A percentile compares a stretch with the other conserved stretches of the same genome.
phyloP scores from a whole-genome alignment of 2,888 invertebrate genomes.

The Cephonodes hylas region DNA sequence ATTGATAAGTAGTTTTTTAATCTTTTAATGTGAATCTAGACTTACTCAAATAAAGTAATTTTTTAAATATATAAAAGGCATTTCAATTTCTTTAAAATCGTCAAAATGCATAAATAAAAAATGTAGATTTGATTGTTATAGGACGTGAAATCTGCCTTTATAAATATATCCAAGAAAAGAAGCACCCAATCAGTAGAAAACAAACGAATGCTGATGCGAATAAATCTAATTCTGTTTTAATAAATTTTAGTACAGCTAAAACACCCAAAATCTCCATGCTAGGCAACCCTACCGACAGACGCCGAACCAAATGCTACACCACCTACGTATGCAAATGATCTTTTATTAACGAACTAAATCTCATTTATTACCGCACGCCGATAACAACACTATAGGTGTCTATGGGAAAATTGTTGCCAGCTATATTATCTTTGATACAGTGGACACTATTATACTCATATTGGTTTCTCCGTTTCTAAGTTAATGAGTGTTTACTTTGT shows the following conservation, averaged over 20 bases:
- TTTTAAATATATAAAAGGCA: no score
- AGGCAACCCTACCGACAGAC: background rate
- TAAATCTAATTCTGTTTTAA: no score
- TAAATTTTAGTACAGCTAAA: background rate
- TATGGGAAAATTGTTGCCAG: slow-evolving; percentile 49
- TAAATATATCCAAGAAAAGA: no score
- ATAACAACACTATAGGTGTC: slow-evolving; percentile 52
- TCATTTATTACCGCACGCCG: slow-evolving; percentile 52
- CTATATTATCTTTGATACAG: background rate
- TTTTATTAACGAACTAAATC: slow-evolving; percentile 57
- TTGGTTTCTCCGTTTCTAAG: slow-evolving; percentile 33
- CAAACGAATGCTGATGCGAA: no score
- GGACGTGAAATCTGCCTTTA: no score
- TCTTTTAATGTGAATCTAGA: background rate
- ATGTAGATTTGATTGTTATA: no score
- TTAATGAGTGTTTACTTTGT: background rate
- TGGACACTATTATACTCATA: slow-evolving; percentile 36
- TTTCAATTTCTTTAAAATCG: no score
- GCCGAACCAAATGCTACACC: slow-evolving; percentile 38
- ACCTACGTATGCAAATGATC: slow-evolving; percentile 59
- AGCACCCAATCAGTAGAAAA: no score
- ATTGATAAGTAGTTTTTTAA: background rate
- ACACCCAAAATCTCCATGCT: background rate
- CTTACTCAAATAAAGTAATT: no score
- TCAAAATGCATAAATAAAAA: no score